Evolutionary conservation across 2,797 vertebrate genomes (phyloP).

Genomic region (Molossus molossus): DNA sequence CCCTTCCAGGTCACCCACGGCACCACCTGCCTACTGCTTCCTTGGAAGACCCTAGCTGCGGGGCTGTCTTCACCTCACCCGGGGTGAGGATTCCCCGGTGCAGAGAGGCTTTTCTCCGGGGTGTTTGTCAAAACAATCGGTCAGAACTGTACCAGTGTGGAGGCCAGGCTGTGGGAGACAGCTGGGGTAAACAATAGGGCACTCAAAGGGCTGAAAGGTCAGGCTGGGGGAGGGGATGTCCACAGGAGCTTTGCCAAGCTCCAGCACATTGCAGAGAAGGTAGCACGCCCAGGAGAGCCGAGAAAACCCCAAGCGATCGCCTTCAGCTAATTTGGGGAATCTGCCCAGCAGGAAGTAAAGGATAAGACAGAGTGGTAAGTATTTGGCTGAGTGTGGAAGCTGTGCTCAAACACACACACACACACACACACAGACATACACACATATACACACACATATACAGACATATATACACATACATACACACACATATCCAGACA

Average conservation of each 20-base stretch:
- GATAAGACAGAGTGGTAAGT: background rate
- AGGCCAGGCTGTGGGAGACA: background rate
- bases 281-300: background rate
- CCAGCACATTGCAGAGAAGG: background rate
- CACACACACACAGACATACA: background rate
- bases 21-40: background rate
- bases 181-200: background rate
- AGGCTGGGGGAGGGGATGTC: background rate
- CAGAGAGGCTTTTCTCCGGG: background rate
- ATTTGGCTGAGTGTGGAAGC: background rate
- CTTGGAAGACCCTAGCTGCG: background rate
- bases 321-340: background rate
- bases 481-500: no score
- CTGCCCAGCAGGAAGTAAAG: background rate
- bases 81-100: background rate
- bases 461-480: no score
- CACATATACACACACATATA: background rate
- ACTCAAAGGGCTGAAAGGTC: background rate
- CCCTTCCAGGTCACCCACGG: background rate
- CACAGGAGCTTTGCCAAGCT: background rate
- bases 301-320: background rate
- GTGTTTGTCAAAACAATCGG: background rate
- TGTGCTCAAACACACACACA: background rate
- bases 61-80: no score
- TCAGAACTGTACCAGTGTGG: background rate